Conservation (phyloP, 30 jellyfish, hydroid and myxozoan species). For the Turritopsis rubra region DNA sequence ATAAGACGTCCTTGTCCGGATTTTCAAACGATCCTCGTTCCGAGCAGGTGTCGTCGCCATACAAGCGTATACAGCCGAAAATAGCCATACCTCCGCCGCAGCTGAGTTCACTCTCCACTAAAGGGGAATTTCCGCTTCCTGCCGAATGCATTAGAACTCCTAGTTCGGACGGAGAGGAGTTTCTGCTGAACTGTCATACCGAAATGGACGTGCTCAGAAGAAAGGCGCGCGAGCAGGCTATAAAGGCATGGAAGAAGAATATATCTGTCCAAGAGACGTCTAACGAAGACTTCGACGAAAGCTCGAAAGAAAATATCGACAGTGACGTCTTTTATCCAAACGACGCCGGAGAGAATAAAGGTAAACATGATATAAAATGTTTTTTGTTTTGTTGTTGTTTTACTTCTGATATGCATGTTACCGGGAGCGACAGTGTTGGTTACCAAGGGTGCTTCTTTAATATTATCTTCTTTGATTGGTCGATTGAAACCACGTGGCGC, state of each 20-base stretch:
- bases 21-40: not conserved
- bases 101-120: not conserved
- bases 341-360: not conserved
- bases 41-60: conserved; percentile 8
- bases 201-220: not conserved
- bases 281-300: not conserved
- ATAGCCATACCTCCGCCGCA: conserved; percentile 21
- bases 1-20: not conserved
- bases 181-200: not conserved
- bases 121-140: conserved; percentile 8
- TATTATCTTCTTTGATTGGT: not conserved
- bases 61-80: conserved; percentile 5
- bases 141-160: conserved; percentile 13
- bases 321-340: conserved; percentile 10
- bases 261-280: not conserved
- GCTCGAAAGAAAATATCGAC: not conserved
- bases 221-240: conserved; percentile 8
- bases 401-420: not conserved
- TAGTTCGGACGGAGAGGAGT: conserved; percentile 14
- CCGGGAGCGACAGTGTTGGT: not conserved
- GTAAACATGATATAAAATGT: too few relatives aligned
- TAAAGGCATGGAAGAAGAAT: conserved; percentile 1
- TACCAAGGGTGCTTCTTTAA: too few relatives aligned
- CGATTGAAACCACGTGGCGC: not conserved
- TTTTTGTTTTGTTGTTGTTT: not conserved